Base-by-base conservation (phyloP, 2,113 vertebrate genomes). In the Odocoileus hemionus region DNA sequence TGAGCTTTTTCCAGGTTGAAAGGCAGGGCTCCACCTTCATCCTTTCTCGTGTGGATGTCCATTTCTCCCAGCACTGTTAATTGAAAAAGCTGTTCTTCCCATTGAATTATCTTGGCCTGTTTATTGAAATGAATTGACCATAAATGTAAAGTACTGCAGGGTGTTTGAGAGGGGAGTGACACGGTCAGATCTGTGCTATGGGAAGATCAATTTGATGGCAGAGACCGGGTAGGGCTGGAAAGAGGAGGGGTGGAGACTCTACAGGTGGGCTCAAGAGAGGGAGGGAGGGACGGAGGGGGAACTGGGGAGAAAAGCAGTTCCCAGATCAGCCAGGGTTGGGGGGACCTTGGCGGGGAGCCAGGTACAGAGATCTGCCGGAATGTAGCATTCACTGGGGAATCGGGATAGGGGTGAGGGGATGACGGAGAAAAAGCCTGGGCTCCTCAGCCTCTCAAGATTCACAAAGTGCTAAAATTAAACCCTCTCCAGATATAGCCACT, bases 391-490 rank as follows among this genome's bases (percentile, higher is more conserved):
- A 25, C 17, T 23, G 45, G 64, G 74, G 80, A 55, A 55, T 2
- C 0, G 0, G 52, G 80, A n/a, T 14, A 30, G 26, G 57, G 12
- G 26, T 2, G 25, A 30, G n/a, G 11, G 21, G 54, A 12, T 17
- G 28, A 13, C 84, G 39, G 89, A 92, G 83, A 16, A 47, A 67
- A 52, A 30, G 6, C 9, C 33, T 10, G n/a, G 30, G 25, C 15
- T 91, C 25, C 50, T 64, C 15, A 0, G 25, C 8, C 50, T 60
- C 67, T 60, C 6, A 1, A 57, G n/a, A 26, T 43, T 36, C 58
- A 16, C 14, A 19, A 17, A 70, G 30, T 45, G 67, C 76, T 83
- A 16, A 97, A 83, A 84, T 70, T 57, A 91, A 96, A 78, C 54
- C 78, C 39, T 83, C 76, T 45, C 45, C 83, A 95, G 89, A 89